Evolutionary conservation across 2,113 vertebrate species (phyloP), one percentile per base, ranked within the genome.

Genomic region (Vimba vimba): DNA sequence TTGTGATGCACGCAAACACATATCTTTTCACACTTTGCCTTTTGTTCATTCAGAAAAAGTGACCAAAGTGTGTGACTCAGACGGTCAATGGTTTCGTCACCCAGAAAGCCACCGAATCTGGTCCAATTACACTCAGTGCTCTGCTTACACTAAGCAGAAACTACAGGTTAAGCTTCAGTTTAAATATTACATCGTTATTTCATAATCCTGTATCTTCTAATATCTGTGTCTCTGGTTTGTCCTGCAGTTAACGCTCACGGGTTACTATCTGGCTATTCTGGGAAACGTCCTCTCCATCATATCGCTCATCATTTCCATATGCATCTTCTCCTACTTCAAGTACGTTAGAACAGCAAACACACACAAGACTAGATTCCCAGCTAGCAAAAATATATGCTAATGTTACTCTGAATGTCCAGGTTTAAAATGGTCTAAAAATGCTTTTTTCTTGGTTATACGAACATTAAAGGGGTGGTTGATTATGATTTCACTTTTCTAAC

Each of bases 241-340:
- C 60, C 59, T 50, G 79, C 66, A 83, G 81, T 8, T 83, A 1
- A 88, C 92, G n/a, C 64, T 89, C 47, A 93, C 91, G 78, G 76
- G 91, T 12, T 96, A 94, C 89, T 95, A 94, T 86, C 82, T 96
- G 88, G 92, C 93, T 33, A 85, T 96, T 89, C 87, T 94, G 64
- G 95, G 95, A 78, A 92, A 96, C 1, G 82, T 87, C 10, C 90
- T 96, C 47, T 96, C 95, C 55, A 90, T 96, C 33, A 84, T 94
- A 27, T 96, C 95, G 36, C 91, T 96, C 25, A 75, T 95, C 69
- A 91, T 95, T 87, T 93, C 93, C 57, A 91, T 96, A 27, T 86
- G 91, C 85, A 96, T 96, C 92, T 96, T 96, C 93, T 96, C 93
- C 85, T 94, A 94, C 89, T 94, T 95, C 91, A 96, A 95, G 95